Base-by-base conservation (phyloP, 2,888 invertebrate species). In the Cephonodes hylas region DNA sequence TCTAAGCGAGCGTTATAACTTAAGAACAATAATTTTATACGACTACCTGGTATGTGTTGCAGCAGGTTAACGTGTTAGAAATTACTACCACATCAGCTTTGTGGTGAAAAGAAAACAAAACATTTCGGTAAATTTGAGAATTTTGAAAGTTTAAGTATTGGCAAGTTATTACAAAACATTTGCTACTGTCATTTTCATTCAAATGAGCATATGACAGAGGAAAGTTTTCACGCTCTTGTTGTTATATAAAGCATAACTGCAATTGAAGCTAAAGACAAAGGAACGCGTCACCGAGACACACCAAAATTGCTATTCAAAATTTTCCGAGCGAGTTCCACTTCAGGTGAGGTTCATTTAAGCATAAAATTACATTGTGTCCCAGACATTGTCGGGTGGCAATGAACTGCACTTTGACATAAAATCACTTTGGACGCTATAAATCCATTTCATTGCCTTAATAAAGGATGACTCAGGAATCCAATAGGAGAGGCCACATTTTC, bases 321-420 rank as follows among this genome's bases (percentile, higher is more conserved):
- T 91, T 88, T 85, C 86, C 83, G 81, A 88, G 67, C 79, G 78
- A 84, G 91, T 91, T 92, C 91, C 90, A 91, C 86, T 91, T 86
- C 81, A 86, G 73, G 80, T 80, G 86, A 88, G 84, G 81, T 84
- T 89, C 90, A 89, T 88, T 92, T 87, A 75, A 92, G 85, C 92
- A 92, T 92, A 90, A 92, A 91, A 92, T 92, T 92, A 91, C 91
- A 91, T 92, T 92, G 91, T 91, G 86, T 88, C 76, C 66, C 70
- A 81, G 84, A 87, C 89, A 90, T 89, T 90, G 91, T 89, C 79
- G 84, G 76, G 86, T 91, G 91, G 85, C 91, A 91, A 89, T 91
- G 92, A 91, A 91, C 91, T 91, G 85, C 91, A 89, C 91, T 92
- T 92, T 91, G 91, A 91, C 91, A 92, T 91, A 88, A 92, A 91